Conservation (phyloP, 2,113 vertebrate species). For the Xiphophorus maculatus region DNA sequence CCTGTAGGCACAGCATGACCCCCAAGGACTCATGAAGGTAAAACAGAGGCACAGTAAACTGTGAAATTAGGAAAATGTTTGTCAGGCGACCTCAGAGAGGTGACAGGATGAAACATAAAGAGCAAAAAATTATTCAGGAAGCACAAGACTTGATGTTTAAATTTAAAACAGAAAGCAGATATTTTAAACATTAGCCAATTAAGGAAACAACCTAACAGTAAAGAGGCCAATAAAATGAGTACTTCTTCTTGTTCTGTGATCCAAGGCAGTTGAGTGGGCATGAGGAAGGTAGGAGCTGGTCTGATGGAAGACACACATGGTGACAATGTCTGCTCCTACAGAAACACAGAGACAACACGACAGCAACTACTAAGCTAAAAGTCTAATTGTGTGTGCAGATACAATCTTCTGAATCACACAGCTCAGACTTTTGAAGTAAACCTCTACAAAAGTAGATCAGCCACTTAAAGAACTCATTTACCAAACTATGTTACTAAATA, state of each 20-base stretch:
- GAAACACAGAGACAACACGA: conserved; percentile 72
- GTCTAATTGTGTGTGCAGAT: conserved; percentile 14
- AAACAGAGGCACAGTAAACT: background rate
- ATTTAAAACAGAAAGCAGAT: background rate
- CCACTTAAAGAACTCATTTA: background rate
- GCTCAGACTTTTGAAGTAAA: background rate
- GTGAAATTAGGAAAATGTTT: conserved; percentile 3
- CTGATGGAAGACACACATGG: conserved; percentile 69
- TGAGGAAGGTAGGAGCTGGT: conserved; percentile 68
- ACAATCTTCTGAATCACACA: conserved; percentile 13
- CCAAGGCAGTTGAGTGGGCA: conserved; percentile 70
- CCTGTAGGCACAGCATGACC: conserved; percentile 17
- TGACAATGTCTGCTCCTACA: conserved; percentile 71
- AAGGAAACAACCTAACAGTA: conserved; percentile 14
- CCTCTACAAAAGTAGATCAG: background rate
- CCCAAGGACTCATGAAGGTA: conserved; percentile 1
- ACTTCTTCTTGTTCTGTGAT: conserved; percentile 76
- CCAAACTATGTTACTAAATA: conserved; percentile 7
- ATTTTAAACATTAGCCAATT: conserved; percentile 12
- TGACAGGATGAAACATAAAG: background rate
- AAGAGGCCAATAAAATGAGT: conserved; percentile 52
- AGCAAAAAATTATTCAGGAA: background rate
- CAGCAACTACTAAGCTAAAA: conserved; percentile 50
- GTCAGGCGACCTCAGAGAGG: conserved; percentile 8
- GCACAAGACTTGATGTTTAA: conserved; percentile 17